These are phyloP conservation scores for Mnemiopsis leidyi DNA, from an alignment of 37 sponge, comb jelly and placozoan species.

Conservation along the genomic window DNA sequence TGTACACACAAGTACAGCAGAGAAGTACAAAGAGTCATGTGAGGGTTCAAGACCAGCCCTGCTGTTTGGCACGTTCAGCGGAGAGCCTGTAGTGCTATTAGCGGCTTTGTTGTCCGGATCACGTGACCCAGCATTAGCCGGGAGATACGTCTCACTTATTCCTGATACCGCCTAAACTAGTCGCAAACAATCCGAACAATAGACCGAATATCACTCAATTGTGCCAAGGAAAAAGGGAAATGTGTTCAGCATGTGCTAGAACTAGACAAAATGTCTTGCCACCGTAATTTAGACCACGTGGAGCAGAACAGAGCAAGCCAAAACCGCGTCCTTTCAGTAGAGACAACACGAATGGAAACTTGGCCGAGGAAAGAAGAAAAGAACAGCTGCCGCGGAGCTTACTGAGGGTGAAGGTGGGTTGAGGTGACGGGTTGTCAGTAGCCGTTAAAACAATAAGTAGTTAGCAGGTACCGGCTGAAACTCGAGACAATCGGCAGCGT, in stretches of 20 bases:
- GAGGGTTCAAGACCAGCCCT: too few species aligned
- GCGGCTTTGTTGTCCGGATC: background rate
- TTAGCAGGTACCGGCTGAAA: background rate
- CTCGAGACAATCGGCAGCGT: background rate
- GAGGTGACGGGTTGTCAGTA: background rate
- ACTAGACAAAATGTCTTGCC: background rate
- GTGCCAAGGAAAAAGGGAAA: background rate
- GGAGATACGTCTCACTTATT: background rate
- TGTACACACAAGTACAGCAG: background rate
- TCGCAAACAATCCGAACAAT: background rate
- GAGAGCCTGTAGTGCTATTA: background rate
- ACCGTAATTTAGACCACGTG: too few species aligned
- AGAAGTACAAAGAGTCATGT: background rate
- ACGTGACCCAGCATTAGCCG: background rate
- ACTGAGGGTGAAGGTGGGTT: background rate
- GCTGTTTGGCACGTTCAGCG: too few species aligned
- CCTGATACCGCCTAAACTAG: background rate
- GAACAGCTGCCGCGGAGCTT: too few species aligned
- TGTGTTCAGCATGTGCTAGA: background rate
- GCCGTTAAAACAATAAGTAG: background rate
- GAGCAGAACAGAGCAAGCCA: too few species aligned
- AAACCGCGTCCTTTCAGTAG: too few species aligned
- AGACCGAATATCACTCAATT: background rate
- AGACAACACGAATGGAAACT: too few species aligned
- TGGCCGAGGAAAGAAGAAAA: too few species aligned